Evolutionary conservation across 1,140 invertebrate species (phyloP), one percentile per base, ranked within the genome.

Genomic region (Drosophila sp.): DNA sequence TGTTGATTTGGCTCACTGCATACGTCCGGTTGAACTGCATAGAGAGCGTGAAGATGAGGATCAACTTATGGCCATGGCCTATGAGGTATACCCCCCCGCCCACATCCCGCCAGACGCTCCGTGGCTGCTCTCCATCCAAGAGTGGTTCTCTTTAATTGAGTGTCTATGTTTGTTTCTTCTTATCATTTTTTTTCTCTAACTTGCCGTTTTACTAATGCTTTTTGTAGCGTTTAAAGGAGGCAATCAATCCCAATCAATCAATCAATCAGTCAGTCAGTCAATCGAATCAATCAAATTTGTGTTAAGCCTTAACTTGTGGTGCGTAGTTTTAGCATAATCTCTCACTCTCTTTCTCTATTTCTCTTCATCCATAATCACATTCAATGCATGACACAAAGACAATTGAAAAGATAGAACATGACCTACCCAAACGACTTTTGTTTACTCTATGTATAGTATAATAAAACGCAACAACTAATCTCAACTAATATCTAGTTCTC

Each of bases 21-120:
- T 92, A 57, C 91, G 78, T 25, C 91, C 91, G 38, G 91, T 81
- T 70, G 77, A 87, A 27, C 78, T 92, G 70, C 91, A 92, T 72
- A 82, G 82, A 68, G 72, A 80, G 57, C 47, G 73, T 41, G 66
- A 76, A 38, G 73, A 90, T 40, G 89, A 91, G 56, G 74, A 90
- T 76, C 85, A 85, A 38, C 76, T 83, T 29, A 90, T 90, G 80
- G 86, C 84, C 3, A 56, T 90, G 74, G 85, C 86, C 58, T 85
- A 90, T 50, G 85, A 90, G 86, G 86, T 90, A 90, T 58, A 65
- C 69, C 70, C 61, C 38, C 69, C 70, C 60, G 30, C 29, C 25
- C 41, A 23, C 47, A 76, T 23, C n/a, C 38, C 23, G 23, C 23
- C 23, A 50, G 27, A 44, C 8, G 10, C 5, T 33, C 27, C 40